These are phyloP conservation scores for Lucilia cuprina DNA, from an alignment of 1,140 invertebrate genomes.

Conservation along the genomic window DNA sequence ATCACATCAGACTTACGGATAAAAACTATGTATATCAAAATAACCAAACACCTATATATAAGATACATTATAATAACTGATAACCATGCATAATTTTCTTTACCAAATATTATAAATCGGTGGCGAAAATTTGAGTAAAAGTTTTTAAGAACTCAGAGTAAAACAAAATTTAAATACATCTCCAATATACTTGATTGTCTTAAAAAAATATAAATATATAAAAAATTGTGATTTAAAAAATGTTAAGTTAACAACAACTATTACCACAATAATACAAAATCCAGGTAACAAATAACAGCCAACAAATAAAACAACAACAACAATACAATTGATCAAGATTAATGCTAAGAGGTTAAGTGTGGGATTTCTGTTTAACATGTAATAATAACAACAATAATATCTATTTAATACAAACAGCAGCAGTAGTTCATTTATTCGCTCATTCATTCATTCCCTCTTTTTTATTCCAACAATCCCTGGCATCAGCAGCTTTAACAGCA, in stretches of 20 bases:
- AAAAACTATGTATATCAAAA: too few species aligned
- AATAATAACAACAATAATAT: slow-evolving; percentile 31
- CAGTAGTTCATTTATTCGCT: neutral
- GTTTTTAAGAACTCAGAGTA: too few species aligned
- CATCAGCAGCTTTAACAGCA: neutral
- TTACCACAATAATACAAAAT: neutral
- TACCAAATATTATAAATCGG: too few species aligned
- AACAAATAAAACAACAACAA: slow-evolving; percentile 2
- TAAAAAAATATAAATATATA: neutral
- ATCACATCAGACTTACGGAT: too few species aligned
- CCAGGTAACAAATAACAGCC: neutral
- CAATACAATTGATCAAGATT: slow-evolving; percentile 13
- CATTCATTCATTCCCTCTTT: neutral
- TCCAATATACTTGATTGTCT: too few species aligned
- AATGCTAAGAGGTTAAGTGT: slow-evolving; percentile 31
- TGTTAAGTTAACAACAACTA: slow-evolving; percentile 9
- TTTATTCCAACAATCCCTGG: neutral
- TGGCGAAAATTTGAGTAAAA: too few species aligned
- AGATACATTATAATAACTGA: too few species aligned
- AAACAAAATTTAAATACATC: too few species aligned
- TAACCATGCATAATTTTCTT: too few species aligned
- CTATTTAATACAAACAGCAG: neutral
- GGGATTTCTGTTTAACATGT: slow-evolving; percentile 33
- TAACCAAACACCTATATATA: too few species aligned
- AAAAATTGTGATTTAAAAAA: slow-evolving; percentile 25